phyloP scores from a whole-genome alignment of 2,113 vertebrate species.

The Nannospalax galili region DNA sequence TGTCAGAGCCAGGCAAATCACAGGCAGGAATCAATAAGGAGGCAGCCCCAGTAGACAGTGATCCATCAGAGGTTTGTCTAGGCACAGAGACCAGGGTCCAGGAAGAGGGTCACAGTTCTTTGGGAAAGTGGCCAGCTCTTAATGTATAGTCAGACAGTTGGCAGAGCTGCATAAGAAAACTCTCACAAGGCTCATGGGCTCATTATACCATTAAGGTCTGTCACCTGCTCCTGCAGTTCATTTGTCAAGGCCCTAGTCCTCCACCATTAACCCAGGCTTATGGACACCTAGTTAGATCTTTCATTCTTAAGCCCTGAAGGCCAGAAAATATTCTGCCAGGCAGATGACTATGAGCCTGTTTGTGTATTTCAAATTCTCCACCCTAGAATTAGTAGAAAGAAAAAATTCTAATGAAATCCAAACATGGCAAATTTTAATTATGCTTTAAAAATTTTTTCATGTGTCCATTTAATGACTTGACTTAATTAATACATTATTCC shows the following conservation, averaged over 20 bases:
- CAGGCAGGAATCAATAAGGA: neutral
- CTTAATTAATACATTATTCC: neutral
- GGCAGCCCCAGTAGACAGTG: neutral
- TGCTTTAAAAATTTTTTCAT: no score
- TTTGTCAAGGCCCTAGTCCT: neutral
- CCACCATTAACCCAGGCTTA: neutral
- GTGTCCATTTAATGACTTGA: neutral
- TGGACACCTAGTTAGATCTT: neutral
- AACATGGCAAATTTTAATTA: neutral
- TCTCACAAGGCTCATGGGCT: neutral
- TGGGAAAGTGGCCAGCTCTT: neutral
- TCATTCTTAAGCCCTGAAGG: neutral
- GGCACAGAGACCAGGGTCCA: neutral
- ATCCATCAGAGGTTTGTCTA: neutral
- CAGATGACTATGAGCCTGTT: neutral
- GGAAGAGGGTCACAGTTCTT: neutral
- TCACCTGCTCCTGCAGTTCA: neutral
- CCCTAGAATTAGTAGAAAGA: neutral
- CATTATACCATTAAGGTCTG: neutral
- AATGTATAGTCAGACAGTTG: neutral
- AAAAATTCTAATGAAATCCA: neutral
- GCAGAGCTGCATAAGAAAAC: neutral
- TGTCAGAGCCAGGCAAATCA: neutral
- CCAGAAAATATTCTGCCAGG: neutral
- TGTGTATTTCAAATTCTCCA: constrained; percentile 26